Evolutionary conservation across 2,113 vertebrate species (phyloP).

Genomic region (Symphodus melops): DNA sequence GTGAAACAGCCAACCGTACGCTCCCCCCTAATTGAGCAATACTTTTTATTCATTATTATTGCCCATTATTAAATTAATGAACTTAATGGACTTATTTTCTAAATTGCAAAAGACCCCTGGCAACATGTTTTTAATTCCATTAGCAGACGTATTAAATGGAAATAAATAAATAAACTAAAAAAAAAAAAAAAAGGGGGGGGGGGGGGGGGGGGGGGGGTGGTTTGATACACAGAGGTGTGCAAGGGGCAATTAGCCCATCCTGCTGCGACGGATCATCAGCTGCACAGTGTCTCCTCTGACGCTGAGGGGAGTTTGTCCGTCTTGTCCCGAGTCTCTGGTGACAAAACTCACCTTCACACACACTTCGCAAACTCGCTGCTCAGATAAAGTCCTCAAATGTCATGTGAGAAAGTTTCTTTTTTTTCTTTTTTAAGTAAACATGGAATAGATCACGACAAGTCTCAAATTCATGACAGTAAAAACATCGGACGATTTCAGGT

Average conservation of each 20-base stretch:
- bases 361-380: not conserved
- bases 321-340: constrained; percentile 37
- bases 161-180: not conserved
- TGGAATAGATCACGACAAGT: not conserved
- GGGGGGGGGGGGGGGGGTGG: not conserved
- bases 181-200: too few species aligned
- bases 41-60: constrained; percentile 83
- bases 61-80: constrained; percentile 85
- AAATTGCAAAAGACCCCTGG: constrained; percentile 77
- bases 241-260: constrained; percentile 74
- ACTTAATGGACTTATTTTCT: constrained; percentile 82
- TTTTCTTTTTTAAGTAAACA: accelerated
- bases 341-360: constrained; percentile 52
- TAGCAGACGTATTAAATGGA: constrained; percentile 60
- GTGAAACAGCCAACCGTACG: constrained; percentile 71
- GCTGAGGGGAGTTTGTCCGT: constrained; percentile 52
- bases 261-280: constrained; percentile 72
- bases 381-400: not conserved
- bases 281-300: constrained; percentile 46
- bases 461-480: not conserved
- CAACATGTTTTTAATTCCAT: constrained; percentile 80
- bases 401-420: not conserved
- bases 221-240: constrained; percentile 56
- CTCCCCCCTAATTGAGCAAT: constrained; percentile 81
- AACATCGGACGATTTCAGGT: not conserved